Conservation (phyloP, 2,888 invertebrate genomes). For the Hemistola chrysoprasaria region DNA sequence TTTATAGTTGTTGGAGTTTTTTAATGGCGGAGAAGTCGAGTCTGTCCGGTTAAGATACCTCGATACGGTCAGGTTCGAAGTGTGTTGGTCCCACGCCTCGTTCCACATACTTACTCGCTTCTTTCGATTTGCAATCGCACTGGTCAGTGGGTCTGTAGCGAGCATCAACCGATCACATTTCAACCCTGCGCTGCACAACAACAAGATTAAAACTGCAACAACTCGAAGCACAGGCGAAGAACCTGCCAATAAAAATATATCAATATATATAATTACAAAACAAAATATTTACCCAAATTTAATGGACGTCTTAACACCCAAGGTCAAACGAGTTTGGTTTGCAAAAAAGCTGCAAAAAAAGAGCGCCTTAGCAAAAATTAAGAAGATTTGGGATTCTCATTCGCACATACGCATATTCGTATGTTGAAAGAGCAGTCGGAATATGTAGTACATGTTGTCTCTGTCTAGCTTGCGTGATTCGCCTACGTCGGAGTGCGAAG, state of each 20-base stretch:
- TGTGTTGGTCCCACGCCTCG: slow-evolving; percentile 67
- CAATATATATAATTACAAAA: slow-evolving; percentile 19
- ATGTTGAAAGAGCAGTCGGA: slow-evolving; percentile 65
- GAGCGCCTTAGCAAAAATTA: slow-evolving; percentile 61
- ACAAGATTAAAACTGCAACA: slow-evolving; percentile 2
- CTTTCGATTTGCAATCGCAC: slow-evolving; percentile 48
- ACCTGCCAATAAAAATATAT: slow-evolving; percentile 9
- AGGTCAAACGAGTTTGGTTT: slow-evolving; percentile 41
- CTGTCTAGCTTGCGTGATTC: slow-evolving; percentile 42
- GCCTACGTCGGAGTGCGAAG: slow-evolving; percentile 52
- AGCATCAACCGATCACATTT: slow-evolving; percentile 34
- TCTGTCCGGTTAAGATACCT: slow-evolving; percentile 77
- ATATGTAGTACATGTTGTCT: slow-evolving; percentile 55
- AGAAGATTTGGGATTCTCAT: slow-evolving; percentile 76
- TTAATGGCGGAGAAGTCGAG: slow-evolving; percentile 58
- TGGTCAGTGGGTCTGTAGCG: slow-evolving; percentile 44
- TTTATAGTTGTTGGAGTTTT: slow-evolving; percentile 50
- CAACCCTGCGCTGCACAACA: slow-evolving; percentile 15
- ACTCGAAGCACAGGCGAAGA: not conserved
- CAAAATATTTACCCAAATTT: slow-evolving; percentile 36
- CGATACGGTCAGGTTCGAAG: slow-evolving; percentile 75
- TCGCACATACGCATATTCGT: slow-evolving; percentile 73
- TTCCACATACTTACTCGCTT: slow-evolving; percentile 64
- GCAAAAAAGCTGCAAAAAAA: slow-evolving; percentile 48
- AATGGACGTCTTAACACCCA: slow-evolving; percentile 31